These are phyloP conservation scores for Centruroides sculpturatus DNA, from an alignment of 1,140 invertebrate species.

Conservation along the genomic window DNA sequence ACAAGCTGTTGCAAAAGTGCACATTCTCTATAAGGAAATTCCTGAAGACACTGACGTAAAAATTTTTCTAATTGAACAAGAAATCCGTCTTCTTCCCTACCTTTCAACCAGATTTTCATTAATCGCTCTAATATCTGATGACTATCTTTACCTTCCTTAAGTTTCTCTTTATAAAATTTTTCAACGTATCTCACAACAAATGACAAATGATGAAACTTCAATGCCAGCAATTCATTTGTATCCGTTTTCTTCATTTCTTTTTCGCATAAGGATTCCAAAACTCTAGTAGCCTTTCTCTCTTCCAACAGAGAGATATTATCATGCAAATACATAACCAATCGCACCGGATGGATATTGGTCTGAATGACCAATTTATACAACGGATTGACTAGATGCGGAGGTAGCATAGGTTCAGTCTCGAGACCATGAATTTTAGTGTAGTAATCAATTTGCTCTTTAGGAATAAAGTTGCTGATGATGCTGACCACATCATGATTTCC, in stretches of 20 bases:
- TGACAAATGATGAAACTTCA: constrained; percentile 77
- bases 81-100: constrained; percentile 52
- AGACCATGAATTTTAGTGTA: constrained; percentile 63
- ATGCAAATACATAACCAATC: constrained; percentile 9
- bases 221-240: constrained; percentile 80
- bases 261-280: constrained; percentile 69
- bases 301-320: constrained; percentile 47
- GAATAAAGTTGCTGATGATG: constrained; percentile 88
- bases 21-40: constrained; percentile 74
- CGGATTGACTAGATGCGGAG: constrained; percentile 49
- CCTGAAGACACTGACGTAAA: constrained; percentile 63
- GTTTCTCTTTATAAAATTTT: constrained; percentile 3
- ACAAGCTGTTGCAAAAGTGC: constrained; percentile 66
- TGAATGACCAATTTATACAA: constrained; percentile 79
- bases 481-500: constrained; percentile 83
- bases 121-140: constrained; percentile 27
- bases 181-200: constrained; percentile 51
- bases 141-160: constrained; percentile 32
- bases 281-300: constrained; percentile 56
- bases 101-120: constrained; percentile 45
- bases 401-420: constrained; percentile 63
- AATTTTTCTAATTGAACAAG: constrained; percentile 67
- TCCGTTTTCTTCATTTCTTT: constrained; percentile 70
- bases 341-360: constrained; percentile 33
- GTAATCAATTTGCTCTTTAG: constrained; percentile 66